These are phyloP conservation scores for Aphis gossypii DNA, from an alignment of 1,140 invertebrate species.

Conservation along the genomic window DNA sequence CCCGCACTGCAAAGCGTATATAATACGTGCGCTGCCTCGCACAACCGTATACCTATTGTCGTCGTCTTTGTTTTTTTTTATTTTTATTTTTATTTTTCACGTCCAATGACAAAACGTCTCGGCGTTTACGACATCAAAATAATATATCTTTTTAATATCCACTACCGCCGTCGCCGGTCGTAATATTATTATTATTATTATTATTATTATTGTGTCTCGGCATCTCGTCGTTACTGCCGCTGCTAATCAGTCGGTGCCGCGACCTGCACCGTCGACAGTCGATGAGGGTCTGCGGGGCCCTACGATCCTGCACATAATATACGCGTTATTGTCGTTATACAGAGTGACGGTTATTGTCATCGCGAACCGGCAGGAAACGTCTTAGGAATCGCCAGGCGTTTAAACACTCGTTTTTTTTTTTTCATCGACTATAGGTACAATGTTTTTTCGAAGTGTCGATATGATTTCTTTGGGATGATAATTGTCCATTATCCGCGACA, in stretches of 20 bases:
- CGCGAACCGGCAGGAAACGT: not conserved
- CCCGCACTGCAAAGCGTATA: not conserved
- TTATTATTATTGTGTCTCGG: not conserved
- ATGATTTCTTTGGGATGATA: not conserved
- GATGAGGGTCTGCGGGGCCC: not conserved
- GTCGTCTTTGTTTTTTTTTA: not conserved
- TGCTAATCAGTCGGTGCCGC: not conserved
- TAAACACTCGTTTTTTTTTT: not conserved
- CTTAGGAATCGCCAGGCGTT: not conserved
- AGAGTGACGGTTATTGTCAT: not conserved
- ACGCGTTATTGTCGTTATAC: not conserved
- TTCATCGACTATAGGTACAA: too few relatives aligned
- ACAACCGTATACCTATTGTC: not conserved
- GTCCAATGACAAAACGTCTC: slow-evolving; percentile 2
- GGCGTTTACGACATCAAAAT: slow-evolving; percentile 9
- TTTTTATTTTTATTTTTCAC: not conserved
- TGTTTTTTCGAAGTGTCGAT: not conserved
- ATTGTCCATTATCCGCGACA: not conserved
- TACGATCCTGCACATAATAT: not conserved
- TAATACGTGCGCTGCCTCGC: not conserved
- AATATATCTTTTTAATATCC: slow-evolving; percentile 19
- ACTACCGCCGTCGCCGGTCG: not conserved
- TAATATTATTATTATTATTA: not conserved
- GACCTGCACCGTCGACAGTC: not conserved
- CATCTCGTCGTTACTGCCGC: not conserved